Percentiles rank a stretch among this genome's conserved stretches.
Conservation (phyloP, 1,140 invertebrate genomes). For the Diuraphis noxia region DNA sequence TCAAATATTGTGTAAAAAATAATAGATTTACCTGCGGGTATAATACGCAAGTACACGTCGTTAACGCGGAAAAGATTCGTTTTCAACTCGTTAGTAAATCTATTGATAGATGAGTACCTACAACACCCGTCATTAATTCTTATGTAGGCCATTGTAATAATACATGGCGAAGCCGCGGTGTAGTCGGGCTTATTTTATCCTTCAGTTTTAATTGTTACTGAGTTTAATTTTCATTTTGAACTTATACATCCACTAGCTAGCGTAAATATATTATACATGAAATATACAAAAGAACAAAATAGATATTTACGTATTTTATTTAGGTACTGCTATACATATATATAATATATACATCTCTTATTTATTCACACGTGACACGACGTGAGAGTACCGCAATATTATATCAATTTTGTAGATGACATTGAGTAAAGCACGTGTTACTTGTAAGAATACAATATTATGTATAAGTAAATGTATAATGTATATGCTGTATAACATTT, state of each 20-base stretch:
- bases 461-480: no score
- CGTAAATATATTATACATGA: not conserved
- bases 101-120: not conserved
- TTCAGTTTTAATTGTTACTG: conserved; percentile 16
- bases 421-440: not conserved
- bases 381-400: not conserved
- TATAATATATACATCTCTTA: not conserved
- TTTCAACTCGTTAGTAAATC: not conserved
- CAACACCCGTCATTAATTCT: not conserved
- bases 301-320: not conserved
- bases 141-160: not conserved
- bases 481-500: not conserved
- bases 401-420: not conserved
- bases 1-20: not conserved
- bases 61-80: not conserved
- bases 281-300: not conserved
- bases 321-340: not conserved
- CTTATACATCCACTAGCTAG: not conserved
- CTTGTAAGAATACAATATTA: not conserved
- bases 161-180: not conserved
- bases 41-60: no score
- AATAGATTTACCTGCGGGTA: not conserved
- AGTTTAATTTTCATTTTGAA: not conserved
- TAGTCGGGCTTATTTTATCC: not conserved
- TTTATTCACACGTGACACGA: conserved; percentile 2